Evolutionary conservation across 2,113 vertebrate genomes (phyloP), one percentile per base, ranked within the genome.

Genomic region (Hippotragus niger): DNA sequence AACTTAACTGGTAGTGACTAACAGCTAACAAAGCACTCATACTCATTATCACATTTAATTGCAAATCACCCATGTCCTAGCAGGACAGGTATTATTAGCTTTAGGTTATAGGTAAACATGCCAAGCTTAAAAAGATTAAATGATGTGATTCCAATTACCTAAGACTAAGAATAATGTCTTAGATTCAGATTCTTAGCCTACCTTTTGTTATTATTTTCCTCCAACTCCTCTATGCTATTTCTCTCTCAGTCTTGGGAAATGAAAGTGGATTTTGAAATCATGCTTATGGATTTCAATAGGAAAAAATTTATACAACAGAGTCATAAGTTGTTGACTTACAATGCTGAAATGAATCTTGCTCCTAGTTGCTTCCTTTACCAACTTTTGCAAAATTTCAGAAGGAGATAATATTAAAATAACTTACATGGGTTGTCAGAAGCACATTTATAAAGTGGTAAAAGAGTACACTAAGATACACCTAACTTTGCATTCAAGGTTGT

Each of bases 21-120:
- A 84, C 3, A 94, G 80, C 36, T 93, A 96, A 91, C 84, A 90
- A 90, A 96, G 43, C 25, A 67, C 82, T 97, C 84, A 64, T 9
- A 85, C 57, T 90, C 58, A 96, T 94, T 93, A 93, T 84, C 80
- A 81, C 92, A 52, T 91, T 93, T 84, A 64, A 58, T 58, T 84
- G 55, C 78, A 91, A 94, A 93, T 92, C 84, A 97, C 21, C 60
- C 60, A 71, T 64, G 33, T 64, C 33, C 89, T 83, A 96, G 47
- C 36, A 84, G 95, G 40, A 33, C 62, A 95, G 81, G n/a, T 96
- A 86, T 86, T 96, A 81, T 95, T 96, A 96, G 40, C 50, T 96
- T n/a, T n/a, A 90, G 87, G 45, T 71, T 95, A 86, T 58, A 74
- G 40, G 87, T 80, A 83, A 96, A 91, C 29, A 82, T 16, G 43